These are phyloP conservation scores for Rhagonycha fulva DNA, from an alignment of 2,888 invertebrate species.

Conservation along the genomic window DNA sequence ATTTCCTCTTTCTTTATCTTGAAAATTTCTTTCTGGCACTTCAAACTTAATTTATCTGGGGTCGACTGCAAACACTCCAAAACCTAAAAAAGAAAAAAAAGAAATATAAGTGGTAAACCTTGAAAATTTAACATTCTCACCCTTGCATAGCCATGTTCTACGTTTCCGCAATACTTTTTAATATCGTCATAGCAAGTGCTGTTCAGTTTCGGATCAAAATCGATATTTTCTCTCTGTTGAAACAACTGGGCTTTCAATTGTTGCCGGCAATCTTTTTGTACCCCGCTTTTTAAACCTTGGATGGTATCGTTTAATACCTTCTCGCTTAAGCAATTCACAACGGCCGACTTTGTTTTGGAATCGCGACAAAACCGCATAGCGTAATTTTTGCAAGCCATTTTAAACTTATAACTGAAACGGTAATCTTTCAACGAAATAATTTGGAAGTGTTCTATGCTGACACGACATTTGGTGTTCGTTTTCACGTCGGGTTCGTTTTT, in stretches of 20 bases:
- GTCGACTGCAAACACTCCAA: slow-evolving; percentile 76
- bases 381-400: slow-evolving; percentile 87
- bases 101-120: background rate
- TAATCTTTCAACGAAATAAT: slow-evolving; percentile 91
- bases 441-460: slow-evolving; percentile 97
- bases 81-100: slow-evolving; percentile 58
- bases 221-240: slow-evolving; percentile 88
- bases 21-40: slow-evolving; percentile 83
- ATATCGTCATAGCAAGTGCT: slow-evolving; percentile 83
- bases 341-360: slow-evolving; percentile 77
- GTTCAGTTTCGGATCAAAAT: slow-evolving; percentile 83
- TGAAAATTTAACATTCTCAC: slow-evolving; percentile 45
- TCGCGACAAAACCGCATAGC: slow-evolving; percentile 71
- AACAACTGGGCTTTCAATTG: slow-evolving; percentile 90
- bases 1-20: slow-evolving; percentile 84
- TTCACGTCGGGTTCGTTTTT: slow-evolving; percentile 86
- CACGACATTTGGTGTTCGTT: slow-evolving; percentile 81
- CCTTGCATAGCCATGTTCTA: slow-evolving; percentile 68
- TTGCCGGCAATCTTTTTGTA: slow-evolving; percentile 87
- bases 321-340: slow-evolving; percentile 86
- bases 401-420: slow-evolving; percentile 92
- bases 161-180: slow-evolving; percentile 68
- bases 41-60: slow-evolving; percentile 65
- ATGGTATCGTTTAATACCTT: slow-evolving; percentile 89
- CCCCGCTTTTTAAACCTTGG: slow-evolving; percentile 72